Evolutionary conservation across 1,140 invertebrate genomes (phyloP).

Genomic region (Nasonia vitripennis): DNA sequence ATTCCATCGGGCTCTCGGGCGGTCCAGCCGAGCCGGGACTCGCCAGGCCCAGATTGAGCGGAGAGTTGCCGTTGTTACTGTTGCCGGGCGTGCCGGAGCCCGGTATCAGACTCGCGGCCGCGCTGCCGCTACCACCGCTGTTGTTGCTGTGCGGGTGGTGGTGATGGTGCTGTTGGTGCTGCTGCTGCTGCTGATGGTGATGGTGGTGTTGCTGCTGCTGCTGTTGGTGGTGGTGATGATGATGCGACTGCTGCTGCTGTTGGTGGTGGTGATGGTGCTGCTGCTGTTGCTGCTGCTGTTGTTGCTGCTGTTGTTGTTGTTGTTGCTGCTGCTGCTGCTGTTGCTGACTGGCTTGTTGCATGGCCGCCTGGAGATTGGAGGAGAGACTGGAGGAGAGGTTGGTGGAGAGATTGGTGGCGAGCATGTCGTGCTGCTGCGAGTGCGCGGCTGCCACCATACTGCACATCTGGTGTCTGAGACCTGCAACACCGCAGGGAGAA

Average conservation of each 20-base stretch:
- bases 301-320: slow-evolving; percentile 72
- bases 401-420: slow-evolving; percentile 71
- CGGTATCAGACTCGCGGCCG: background rate
- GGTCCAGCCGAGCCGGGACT: slow-evolving; percentile 74
- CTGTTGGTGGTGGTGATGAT: background rate
- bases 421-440: slow-evolving; percentile 77
- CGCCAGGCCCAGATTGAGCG: slow-evolving; percentile 74
- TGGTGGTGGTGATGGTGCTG: slow-evolving; percentile 56
- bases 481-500: slow-evolving; percentile 59
- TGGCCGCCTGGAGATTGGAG: slow-evolving; percentile 72
- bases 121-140: background rate
- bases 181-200: slow-evolving; percentile 25
- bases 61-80: slow-evolving; percentile 75
- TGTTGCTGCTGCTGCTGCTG: slow-evolving; percentile 64
- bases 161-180: slow-evolving; percentile 32
- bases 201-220: slow-evolving; percentile 41
- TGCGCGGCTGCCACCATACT: slow-evolving; percentile 82
- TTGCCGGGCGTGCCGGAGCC: slow-evolving; percentile 48
- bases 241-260: slow-evolving; percentile 40
- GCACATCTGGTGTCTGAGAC: slow-evolving; percentile 83
- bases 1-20: slow-evolving; percentile 73
- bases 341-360: slow-evolving; percentile 74
- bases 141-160: slow-evolving; percentile 47
- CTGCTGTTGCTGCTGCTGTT: slow-evolving; percentile 67
- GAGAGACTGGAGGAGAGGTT: slow-evolving; percentile 68